Conservation (phyloP, 2,888 invertebrate genomes). For the Proisotoma minuta region DNA sequence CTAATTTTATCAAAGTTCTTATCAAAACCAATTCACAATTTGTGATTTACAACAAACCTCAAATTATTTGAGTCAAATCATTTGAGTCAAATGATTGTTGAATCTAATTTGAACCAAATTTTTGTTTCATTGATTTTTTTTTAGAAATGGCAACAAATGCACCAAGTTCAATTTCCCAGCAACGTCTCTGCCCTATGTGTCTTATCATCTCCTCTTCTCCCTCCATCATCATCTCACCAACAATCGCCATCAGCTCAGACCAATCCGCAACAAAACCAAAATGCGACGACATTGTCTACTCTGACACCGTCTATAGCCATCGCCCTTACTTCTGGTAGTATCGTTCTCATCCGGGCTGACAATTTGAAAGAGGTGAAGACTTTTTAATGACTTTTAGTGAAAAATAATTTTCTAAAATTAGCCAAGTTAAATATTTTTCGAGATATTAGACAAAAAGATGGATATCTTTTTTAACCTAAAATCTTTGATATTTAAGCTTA, state of each 20-base stretch:
- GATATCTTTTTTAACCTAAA: background rate
- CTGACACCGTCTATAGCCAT: slow-evolving; percentile 40
- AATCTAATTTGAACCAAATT: background rate
- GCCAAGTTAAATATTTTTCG: background rate
- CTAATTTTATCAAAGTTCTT: too few species aligned
- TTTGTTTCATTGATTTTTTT: too few species aligned
- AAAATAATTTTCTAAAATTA: background rate
- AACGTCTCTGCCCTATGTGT: slow-evolving; percentile 36
- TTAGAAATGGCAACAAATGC: slow-evolving; percentile 44
- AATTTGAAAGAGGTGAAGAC: slow-evolving; percentile 44
- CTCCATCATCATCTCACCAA: too few species aligned
- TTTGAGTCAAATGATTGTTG: background rate
- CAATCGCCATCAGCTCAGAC: too few species aligned
- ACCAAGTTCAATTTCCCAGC: slow-evolving; percentile 33
- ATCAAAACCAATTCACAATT: too few species aligned
- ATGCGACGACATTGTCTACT: slow-evolving; percentile 18
- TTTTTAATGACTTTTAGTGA: background rate
- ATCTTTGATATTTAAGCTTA: background rate
- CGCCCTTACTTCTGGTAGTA: slow-evolving; percentile 36
- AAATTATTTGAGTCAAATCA: too few species aligned
- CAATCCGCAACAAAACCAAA: slow-evolving; percentile 31
- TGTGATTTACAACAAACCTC: too few species aligned
- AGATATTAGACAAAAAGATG: background rate
- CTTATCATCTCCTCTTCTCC: slow-evolving; percentile 34
- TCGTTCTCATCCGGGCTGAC: slow-evolving; percentile 40